Conservation (phyloP, 1,140 invertebrate species). For the Dinoponera quadriceps region DNA sequence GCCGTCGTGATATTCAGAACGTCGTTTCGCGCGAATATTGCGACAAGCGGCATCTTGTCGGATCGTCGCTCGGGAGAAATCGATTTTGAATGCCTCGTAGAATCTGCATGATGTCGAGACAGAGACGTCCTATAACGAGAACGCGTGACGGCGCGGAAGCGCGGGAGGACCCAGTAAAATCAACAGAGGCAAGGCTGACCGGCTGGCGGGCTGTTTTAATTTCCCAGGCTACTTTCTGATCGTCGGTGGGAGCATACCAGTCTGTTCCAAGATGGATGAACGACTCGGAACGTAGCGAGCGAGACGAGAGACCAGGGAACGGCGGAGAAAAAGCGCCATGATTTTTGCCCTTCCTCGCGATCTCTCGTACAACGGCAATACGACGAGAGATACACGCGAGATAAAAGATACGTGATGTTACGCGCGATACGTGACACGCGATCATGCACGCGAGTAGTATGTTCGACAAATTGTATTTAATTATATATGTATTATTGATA, state of each 20-base stretch:
- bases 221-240: conserved; percentile 78
- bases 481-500: no score
- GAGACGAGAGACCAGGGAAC: not conserved
- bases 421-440: conserved; percentile 8
- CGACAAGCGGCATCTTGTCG: not conserved
- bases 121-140: conserved; percentile 32
- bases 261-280: conserved; percentile 73
- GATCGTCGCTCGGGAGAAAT: not conserved
- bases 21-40: conserved; percentile 18
- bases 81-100: conserved; percentile 22
- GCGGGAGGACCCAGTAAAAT: conserved; percentile 75
- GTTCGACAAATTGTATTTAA: not conserved
- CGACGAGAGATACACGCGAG: conserved; percentile 3
- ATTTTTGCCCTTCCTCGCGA: not conserved
- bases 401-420: not conserved
- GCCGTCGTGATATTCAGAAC: not conserved
- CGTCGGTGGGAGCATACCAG: conserved; percentile 65
- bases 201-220: conserved; percentile 82
- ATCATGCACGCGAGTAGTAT: not conserved
- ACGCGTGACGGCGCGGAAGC: conserved; percentile 56
- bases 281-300: conserved; percentile 59
- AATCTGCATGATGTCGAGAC: conserved; percentile 46
- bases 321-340: not conserved
- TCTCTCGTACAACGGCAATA: not conserved
- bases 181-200: conserved; percentile 79